phyloP scores from a whole-genome alignment of 2,888 invertebrate genomes.

The Disparrhopalites patrizii region DNA sequence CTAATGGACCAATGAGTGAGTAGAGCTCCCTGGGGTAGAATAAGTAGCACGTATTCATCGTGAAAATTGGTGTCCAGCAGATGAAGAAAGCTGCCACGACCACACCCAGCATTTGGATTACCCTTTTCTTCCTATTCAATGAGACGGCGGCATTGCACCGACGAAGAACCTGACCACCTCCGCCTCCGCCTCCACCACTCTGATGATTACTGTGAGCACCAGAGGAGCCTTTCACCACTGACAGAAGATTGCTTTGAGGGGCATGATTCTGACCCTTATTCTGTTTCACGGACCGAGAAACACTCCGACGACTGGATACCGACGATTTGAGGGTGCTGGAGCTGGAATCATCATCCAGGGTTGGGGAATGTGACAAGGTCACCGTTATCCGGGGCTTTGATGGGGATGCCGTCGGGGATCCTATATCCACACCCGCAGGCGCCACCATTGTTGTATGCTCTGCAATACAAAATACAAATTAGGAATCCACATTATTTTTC shows the following conservation, averaged over 20 bases:
- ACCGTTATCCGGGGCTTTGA: conserved; percentile 19
- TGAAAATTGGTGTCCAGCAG: conserved; percentile 65
- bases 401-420: conserved; percentile 36
- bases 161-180: conserved; percentile 47
- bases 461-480: too few relatives aligned
- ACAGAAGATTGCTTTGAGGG: neutral
- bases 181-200: neutral
- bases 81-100: conserved; percentile 62
- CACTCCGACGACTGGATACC: conserved; percentile 16
- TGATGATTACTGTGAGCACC: conserved; percentile 10
- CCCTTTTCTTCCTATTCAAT: conserved; percentile 55
- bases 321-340: conserved; percentile 21
- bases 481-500: too few relatives aligned
- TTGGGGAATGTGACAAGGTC: conserved; percentile 8
- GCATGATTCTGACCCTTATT: neutral
- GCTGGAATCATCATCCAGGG: conserved; percentile 21
- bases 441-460: conserved; percentile 42
- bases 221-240: neutral
- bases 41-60: conserved; percentile 59
- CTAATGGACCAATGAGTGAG: conserved; percentile 59
- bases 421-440: conserved; percentile 33
- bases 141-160: conserved; percentile 54
- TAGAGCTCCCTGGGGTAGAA: conserved; percentile 56
- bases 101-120: conserved; percentile 63
- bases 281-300: conserved; percentile 12